Conservation (phyloP, 2,888 invertebrate species). For the Mystacides longicornis region DNA sequence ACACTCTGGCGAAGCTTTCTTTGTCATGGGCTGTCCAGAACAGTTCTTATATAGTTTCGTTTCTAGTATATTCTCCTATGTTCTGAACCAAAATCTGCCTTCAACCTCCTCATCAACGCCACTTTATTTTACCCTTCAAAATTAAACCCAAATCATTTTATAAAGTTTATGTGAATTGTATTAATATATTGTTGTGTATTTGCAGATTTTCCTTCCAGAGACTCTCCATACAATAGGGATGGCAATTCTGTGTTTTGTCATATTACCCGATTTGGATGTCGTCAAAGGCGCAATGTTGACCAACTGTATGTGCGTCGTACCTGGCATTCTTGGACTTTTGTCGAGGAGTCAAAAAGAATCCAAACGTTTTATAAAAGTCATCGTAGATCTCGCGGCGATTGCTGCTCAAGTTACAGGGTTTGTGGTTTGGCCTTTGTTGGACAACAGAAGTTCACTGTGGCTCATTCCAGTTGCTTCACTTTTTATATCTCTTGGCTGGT, state of each 20-base stretch:
- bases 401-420: constrained; percentile 86
- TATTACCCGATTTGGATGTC: constrained; percentile 88
- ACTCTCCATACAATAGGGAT: constrained; percentile 83
- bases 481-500: constrained; percentile 90
- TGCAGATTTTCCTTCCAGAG: constrained; percentile 75
- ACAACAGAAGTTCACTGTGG: constrained; percentile 70
- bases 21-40: too few species aligned
- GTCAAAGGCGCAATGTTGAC: constrained; percentile 94
- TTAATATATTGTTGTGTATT: too few species aligned
- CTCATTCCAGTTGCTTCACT: constrained; percentile 79
- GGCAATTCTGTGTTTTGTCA: constrained; percentile 76
- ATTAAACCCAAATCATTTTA: too few species aligned
- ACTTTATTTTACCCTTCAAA: too few species aligned
- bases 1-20: too few species aligned
- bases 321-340: constrained; percentile 67
- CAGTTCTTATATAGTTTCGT: too few species aligned
- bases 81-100: too few species aligned
- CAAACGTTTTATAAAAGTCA: constrained; percentile 66
- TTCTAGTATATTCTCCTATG: too few species aligned
- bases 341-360: constrained; percentile 79
- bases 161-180: too few species aligned
- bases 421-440: constrained; percentile 83
- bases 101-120: too few species aligned
- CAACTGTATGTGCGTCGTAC: constrained; percentile 89
- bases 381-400: constrained; percentile 79